These are phyloP conservation scores for Ceramica pisi DNA, from an alignment of 2,888 invertebrate genomes.

Conservation along the genomic window DNA sequence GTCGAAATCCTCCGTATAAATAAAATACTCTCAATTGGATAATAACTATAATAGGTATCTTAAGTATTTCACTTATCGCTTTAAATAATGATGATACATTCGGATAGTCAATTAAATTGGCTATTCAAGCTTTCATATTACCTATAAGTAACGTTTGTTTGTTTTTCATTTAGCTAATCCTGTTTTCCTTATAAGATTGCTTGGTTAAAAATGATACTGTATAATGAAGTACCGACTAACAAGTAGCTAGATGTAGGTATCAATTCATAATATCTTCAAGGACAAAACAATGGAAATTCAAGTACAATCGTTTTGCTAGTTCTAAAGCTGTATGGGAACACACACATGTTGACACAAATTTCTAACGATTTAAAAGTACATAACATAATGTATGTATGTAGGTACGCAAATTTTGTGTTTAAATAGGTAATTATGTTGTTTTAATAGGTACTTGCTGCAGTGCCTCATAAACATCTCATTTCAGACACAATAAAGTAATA, in stretches of 20 bases:
- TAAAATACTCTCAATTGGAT: too few species aligned
- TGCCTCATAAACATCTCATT: background rate
- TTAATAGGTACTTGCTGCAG: background rate
- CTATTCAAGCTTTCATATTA: background rate
- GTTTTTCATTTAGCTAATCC: background rate
- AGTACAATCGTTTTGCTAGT: slow-evolving; percentile 23
- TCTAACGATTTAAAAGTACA: slow-evolving; percentile 7
- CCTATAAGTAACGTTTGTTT: background rate
- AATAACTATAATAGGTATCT: too few species aligned
- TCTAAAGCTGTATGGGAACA: slow-evolving; percentile 28
- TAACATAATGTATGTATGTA: background rate
- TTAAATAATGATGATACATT: too few species aligned
- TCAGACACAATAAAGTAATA: background rate
- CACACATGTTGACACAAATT: slow-evolving; percentile 35
- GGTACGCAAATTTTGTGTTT: background rate
- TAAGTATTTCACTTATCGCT: too few species aligned
- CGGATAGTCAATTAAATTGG: background rate
- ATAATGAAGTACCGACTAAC: background rate
- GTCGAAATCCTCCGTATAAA: background rate
- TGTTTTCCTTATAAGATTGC: background rate
- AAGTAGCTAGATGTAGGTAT: background rate
- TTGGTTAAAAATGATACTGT: background rate
- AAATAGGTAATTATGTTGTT: background rate
- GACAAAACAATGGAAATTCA: slow-evolving; percentile 6
- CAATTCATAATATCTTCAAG: slow-evolving; percentile 7